Conservation (phyloP, 2,113 vertebrate species). For the Sigmodon hispidus region DNA sequence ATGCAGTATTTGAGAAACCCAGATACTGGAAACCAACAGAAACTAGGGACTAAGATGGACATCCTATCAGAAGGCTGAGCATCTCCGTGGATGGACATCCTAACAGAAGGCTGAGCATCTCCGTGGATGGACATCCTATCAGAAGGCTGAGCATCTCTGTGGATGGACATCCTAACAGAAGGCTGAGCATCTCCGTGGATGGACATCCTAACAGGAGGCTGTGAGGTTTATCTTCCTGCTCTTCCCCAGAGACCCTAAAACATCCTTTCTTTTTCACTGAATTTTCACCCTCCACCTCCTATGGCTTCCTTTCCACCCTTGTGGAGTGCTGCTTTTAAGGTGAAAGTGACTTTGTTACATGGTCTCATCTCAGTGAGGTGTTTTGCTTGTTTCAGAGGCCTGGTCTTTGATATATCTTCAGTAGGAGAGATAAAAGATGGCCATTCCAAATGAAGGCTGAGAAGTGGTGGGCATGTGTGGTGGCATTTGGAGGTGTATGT, state of each 20-base stretch:
- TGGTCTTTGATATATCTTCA: not conserved
- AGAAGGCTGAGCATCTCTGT: not conserved
- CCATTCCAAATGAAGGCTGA: not conserved
- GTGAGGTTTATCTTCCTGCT: not conserved
- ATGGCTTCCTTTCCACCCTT: accelerated
- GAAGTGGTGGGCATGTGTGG: not conserved
- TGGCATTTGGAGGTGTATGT: not conserved
- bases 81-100: not conserved
- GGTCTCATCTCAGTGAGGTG: no score
- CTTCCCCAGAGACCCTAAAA: not conserved
- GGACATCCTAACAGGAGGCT: not conserved
- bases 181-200: not conserved
- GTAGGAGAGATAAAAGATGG: not conserved
- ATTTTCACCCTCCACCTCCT: no score
- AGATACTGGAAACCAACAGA: not conserved
- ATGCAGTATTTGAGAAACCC: not conserved
- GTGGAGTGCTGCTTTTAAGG: not conserved
- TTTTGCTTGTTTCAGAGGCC: not conserved
- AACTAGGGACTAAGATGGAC: not conserved
- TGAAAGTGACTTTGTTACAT: not conserved
- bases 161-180: not conserved
- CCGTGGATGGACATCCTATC: not conserved
- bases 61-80: no score
- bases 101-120: not conserved
- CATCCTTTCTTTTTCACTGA: not conserved